These are phyloP conservation scores for Petrolisthes manimaculis DNA, from an alignment of 2,888 invertebrate genomes.

Conservation along the genomic window DNA sequence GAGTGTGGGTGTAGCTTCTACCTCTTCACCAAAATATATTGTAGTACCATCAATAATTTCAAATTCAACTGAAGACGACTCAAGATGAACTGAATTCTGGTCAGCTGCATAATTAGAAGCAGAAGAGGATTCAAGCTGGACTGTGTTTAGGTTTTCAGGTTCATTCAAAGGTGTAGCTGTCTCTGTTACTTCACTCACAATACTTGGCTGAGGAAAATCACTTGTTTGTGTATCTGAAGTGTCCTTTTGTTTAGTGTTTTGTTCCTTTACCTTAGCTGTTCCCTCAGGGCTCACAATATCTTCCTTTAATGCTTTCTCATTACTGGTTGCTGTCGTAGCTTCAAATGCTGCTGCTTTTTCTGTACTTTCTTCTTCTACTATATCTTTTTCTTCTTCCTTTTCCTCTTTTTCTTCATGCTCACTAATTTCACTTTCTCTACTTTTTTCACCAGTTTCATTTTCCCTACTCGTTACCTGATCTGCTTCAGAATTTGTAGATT, in stretches of 20 bases:
- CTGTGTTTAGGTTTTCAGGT: too few species aligned
- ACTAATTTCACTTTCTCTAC: not conserved
- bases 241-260: too few species aligned
- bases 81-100: not conserved
- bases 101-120: not conserved
- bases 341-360: not conserved
- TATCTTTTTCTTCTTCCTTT: not conserved
- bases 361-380: not conserved
- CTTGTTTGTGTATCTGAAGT: too few species aligned
- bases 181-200: too few species aligned
- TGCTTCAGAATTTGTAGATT: not conserved
- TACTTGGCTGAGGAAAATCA: too few species aligned
- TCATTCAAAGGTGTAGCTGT: too few species aligned
- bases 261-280: too few species aligned
- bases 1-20: not conserved
- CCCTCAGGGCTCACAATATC: too few species aligned
- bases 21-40: conserved; percentile 46
- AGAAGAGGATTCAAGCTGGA: too few species aligned
- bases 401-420: conserved; percentile 18
- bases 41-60: conserved; percentile 58
- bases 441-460: not conserved
- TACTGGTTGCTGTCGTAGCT: not conserved
- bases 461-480: conserved; percentile 18
- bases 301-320: too few species aligned
- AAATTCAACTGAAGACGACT: conserved; percentile 28